These are phyloP conservation scores for Oenanthe melanoleuca DNA, from an alignment of 2,113 vertebrate genomes.

Conservation along the genomic window DNA sequence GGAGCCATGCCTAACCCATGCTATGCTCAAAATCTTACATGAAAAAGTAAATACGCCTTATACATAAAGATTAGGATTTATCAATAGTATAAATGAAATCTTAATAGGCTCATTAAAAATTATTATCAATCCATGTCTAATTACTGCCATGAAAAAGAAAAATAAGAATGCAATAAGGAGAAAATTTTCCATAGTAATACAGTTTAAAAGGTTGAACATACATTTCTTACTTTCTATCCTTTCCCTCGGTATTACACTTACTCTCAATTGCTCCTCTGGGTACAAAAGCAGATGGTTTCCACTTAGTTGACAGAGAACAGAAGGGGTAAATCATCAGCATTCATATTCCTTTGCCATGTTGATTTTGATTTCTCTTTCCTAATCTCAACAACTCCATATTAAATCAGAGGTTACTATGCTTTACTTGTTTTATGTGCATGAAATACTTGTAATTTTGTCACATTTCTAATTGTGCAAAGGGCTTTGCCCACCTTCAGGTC, in stretches of 20 bases:
- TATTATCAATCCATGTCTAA: not conserved
- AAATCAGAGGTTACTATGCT: not conserved
- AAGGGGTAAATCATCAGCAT: not conserved
- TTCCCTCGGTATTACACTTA: not conserved
- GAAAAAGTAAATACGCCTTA: not conserved
- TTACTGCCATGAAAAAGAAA: not conserved
- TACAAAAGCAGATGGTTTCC: not conserved
- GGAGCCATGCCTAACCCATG: not conserved
- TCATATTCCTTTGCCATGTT: not conserved
- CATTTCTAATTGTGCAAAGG: not conserved
- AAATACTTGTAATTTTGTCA: not conserved
- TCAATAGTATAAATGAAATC: not conserved
- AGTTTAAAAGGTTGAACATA: not conserved
- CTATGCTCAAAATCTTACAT: not conserved
- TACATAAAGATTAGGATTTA: not conserved
- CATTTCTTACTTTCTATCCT: not conserved
- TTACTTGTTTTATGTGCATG: not conserved
- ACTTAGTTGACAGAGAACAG: not conserved
- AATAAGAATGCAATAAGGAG: not conserved
- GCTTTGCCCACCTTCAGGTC: not conserved
- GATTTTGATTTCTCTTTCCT: not conserved
- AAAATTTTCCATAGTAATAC: not conserved
- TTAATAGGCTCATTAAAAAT: not conserved
- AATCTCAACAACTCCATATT: not conserved
- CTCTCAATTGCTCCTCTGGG: not conserved